These are phyloP conservation scores for Thumatha senex DNA, from an alignment of 2,888 invertebrate species.

Conservation along the genomic window DNA sequence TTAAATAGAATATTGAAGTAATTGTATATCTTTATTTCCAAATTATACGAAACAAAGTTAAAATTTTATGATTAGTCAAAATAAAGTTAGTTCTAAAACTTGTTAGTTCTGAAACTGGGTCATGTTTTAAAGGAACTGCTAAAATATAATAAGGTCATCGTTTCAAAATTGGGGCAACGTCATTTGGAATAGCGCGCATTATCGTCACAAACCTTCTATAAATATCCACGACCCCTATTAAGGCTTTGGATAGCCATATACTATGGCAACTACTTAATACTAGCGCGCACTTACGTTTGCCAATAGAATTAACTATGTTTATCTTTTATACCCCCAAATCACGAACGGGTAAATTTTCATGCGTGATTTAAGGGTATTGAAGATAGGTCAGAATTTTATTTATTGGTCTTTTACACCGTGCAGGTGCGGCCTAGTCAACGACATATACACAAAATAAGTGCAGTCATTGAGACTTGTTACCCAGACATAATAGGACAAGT, in stretches of 20 bases:
- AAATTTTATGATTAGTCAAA: too few relatives aligned
- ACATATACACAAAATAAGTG: too few relatives aligned
- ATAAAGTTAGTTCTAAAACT: too few relatives aligned
- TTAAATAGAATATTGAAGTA: too few relatives aligned
- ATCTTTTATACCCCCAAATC: background rate
- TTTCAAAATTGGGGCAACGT: conserved; percentile 4
- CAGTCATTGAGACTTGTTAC: too few relatives aligned
- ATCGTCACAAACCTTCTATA: conserved; percentile 19
- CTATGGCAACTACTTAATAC: conserved; percentile 8
- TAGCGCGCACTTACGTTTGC: conserved; percentile 5
- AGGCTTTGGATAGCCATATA: conserved; percentile 15
- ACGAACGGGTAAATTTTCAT: background rate
- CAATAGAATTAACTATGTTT: conserved; percentile 16
- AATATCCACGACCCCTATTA: conserved; percentile 31
- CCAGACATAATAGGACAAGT: too few relatives aligned
- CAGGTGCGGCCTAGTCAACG: too few relatives aligned
- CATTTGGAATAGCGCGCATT: conserved; percentile 14
- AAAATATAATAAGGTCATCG: background rate
- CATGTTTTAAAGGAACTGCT: background rate
- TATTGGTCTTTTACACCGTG: background rate
- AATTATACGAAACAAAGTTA: too few relatives aligned
- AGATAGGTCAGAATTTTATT: background rate
- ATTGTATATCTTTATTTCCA: too few relatives aligned
- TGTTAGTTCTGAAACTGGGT: too few relatives aligned
- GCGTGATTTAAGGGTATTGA: background rate